Conservation (phyloP, 2,113 vertebrate genomes). For the Callocephalon fimbriatum region DNA sequence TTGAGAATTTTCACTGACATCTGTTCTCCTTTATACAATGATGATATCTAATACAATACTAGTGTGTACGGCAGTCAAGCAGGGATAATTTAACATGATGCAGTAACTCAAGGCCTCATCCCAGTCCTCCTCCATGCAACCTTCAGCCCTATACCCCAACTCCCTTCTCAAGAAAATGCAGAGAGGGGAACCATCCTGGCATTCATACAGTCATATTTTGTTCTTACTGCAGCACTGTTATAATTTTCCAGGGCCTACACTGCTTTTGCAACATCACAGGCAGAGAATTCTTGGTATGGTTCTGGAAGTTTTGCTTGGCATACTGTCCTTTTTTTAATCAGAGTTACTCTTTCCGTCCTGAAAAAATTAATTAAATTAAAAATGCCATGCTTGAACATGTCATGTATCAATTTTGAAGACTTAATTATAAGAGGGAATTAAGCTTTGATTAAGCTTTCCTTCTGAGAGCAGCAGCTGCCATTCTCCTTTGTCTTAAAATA, state of each 20-base stretch:
- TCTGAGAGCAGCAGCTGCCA: constrained; percentile 26
- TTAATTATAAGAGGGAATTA: constrained; percentile 64
- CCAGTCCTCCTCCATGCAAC: background rate
- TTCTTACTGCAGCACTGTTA: rapidly evolving
- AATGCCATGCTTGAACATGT: constrained; percentile 40
- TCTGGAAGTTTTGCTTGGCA: constrained; percentile 10
- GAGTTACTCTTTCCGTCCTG: background rate
- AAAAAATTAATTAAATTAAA: constrained; percentile 65
- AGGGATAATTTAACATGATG: background rate
- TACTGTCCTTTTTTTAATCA: background rate
- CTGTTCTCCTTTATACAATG: background rate
- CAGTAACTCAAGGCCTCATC: background rate
- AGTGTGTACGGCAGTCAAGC: background rate
- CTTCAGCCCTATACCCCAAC: background rate
- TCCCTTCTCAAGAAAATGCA: background rate
- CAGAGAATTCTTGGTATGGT: background rate
- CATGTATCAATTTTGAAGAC: constrained; percentile 59
- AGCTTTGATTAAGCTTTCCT: constrained; percentile 63
- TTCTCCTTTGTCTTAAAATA: constrained; percentile 39
- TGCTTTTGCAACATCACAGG: background rate
- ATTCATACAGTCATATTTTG: background rate
- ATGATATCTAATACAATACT: background rate
- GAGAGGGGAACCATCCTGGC: background rate
- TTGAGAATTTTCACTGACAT: background rate
- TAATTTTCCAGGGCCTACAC: background rate